Evolutionary conservation across 2,797 vertebrate species (phyloP).

Genomic region (Ispidina lecontei): DNA sequence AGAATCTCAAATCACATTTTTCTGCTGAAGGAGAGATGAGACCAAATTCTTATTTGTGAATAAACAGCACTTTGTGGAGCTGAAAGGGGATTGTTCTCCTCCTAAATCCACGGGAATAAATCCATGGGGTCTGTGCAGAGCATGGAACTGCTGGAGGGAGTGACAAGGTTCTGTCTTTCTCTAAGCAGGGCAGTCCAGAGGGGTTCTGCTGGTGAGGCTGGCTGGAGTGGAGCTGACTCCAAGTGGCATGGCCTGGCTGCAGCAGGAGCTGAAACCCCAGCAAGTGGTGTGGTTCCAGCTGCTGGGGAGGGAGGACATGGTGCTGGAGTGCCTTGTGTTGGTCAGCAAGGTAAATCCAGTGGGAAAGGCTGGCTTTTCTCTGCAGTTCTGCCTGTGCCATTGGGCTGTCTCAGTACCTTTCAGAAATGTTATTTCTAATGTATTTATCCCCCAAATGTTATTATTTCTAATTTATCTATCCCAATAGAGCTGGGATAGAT

Average conservation of each 20-base stretch:
- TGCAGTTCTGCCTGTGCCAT: not conserved
- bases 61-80: not conserved
- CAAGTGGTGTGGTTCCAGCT: constrained; percentile 90
- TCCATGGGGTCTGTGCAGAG: not conserved
- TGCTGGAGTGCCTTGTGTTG: constrained; percentile 86
- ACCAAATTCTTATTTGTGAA: not conserved
- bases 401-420: not conserved
- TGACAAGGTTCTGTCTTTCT: not conserved
- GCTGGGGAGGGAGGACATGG: constrained; percentile 82
- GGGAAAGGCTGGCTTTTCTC: not conserved
- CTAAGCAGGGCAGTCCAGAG: constrained; percentile 72
- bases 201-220: constrained; percentile 83
- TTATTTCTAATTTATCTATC: not conserved
- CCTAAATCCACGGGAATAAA: not conserved
- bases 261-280: constrained; percentile 77
- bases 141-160: not conserved
- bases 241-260: constrained; percentile 83
- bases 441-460: not conserved
- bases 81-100: not conserved
- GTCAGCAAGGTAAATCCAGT: constrained; percentile 74
- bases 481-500: too few species aligned
- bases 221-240: constrained; percentile 90
- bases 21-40: not conserved
- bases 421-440: not conserved
- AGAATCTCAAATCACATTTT: not conserved